Percentiles rank a stretch among this genome's conserved stretches.
Conservation (phyloP, 2,797 vertebrate genomes). For the Sciaenops ocellatus region DNA sequence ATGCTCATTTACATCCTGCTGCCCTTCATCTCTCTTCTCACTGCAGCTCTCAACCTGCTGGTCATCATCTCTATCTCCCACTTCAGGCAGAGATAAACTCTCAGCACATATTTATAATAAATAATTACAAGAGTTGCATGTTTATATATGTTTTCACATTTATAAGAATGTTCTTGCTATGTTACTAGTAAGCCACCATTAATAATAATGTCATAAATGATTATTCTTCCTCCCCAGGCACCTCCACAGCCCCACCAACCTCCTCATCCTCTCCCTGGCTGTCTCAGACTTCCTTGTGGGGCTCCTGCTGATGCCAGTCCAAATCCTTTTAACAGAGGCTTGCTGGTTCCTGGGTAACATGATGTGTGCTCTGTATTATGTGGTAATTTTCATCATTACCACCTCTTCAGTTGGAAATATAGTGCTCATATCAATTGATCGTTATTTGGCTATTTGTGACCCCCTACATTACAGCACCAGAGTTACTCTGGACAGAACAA, state of each 20-base stretch:
- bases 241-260: slow-evolving; percentile 38
- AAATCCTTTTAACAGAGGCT: not conserved
- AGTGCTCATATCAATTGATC: slow-evolving; percentile 37
- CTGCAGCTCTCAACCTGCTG: slow-evolving; percentile 19
- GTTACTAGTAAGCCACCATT: too few relatives aligned
- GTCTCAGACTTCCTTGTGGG: slow-evolving; percentile 32
- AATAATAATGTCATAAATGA: not conserved
- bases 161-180: not conserved
- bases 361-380: slow-evolving; percentile 15
- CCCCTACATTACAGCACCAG: slow-evolving; percentile 15
- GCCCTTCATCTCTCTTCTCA: slow-evolving; percentile 20
- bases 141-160: too few relatives aligned
- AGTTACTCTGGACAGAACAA: not conserved
- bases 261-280: slow-evolving; percentile 48
- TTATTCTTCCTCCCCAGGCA: slow-evolving; percentile 21
- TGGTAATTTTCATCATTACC: not conserved
- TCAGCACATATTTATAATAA: too few relatives aligned
- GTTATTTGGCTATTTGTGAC: slow-evolving; percentile 37
- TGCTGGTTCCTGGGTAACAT: slow-evolving; percentile 30
- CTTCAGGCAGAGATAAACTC: not conserved
- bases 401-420: slow-evolving; percentile 14
- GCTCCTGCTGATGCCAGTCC: slow-evolving; percentile 16
- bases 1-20: not conserved
- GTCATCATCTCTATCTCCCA: slow-evolving; percentile 36
- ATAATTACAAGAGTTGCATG: too few relatives aligned